phyloP scores from a whole-genome alignment of 1,140 invertebrate species.

The Pseudomyrmex gracilis region DNA sequence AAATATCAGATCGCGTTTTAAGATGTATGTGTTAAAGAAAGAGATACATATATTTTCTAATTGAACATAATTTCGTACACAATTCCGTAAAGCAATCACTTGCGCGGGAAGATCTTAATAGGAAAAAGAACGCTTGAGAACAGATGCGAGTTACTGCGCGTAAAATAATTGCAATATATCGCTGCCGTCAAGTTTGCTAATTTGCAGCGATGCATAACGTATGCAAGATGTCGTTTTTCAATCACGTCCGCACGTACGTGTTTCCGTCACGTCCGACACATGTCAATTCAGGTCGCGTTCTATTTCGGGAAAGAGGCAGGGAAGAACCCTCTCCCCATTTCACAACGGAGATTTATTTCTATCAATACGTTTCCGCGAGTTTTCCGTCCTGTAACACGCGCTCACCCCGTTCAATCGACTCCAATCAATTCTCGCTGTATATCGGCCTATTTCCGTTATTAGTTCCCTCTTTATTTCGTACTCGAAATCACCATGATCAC shows the following conservation, averaged over 20 bases:
- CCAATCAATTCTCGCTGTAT: constrained; percentile 26
- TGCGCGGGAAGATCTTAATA: constrained; percentile 10
- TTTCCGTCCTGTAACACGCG: too few species aligned
- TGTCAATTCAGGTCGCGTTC: constrained; percentile 49
- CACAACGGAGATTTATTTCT: not conserved
- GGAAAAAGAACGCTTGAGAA: not conserved
- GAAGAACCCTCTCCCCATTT: not conserved
- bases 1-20: too few species aligned
- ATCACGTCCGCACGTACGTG: not conserved
- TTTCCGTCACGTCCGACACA: constrained; percentile 8
- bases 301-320: constrained; percentile 15
- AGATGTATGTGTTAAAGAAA: too few species aligned
- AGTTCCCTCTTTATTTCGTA: not conserved
- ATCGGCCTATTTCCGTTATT: constrained; percentile 10
- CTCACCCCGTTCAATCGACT: not conserved
- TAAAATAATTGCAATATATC: constrained; percentile 14
- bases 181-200: constrained; percentile 10
- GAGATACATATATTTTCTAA: too few species aligned
- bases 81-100: not conserved
- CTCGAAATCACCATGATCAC: not conserved
- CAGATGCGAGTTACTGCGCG: not conserved
- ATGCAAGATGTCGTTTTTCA: not conserved
- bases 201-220: constrained; percentile 24
- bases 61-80: too few species aligned
- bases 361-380: not conserved